Conservation (phyloP, 1,140 invertebrate genomes). For the Drosophila paulistorum region DNA sequence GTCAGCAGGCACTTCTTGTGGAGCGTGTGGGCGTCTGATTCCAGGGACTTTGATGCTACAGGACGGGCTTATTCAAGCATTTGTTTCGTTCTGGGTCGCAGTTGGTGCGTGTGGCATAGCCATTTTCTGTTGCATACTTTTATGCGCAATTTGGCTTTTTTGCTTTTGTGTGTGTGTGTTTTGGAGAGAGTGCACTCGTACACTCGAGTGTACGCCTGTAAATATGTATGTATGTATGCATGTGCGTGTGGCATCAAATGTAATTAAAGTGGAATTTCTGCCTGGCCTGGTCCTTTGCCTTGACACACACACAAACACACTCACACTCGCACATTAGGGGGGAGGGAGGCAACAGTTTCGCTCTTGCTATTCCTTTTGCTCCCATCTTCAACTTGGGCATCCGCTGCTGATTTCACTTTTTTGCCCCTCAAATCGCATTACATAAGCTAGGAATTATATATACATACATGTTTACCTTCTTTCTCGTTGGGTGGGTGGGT, state of each 20-base stretch:
- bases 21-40: not conserved
- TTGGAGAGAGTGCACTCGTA: not conserved
- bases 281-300: conserved; percentile 4
- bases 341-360: not conserved
- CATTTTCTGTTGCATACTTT: conserved; percentile 12
- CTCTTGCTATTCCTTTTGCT: not conserved
- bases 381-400: not conserved
- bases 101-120: conserved; percentile 8
- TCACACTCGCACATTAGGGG: too few species aligned
- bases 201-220: not conserved
- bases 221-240: not conserved
- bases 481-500: not conserved
- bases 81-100: not conserved
- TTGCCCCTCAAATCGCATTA: conserved; percentile 8
- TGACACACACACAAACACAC: conserved; percentile 4
- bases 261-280: conserved; percentile 7
- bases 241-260: conserved; percentile 1
- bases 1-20: not conserved
- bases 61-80: not conserved
- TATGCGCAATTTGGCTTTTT: conserved; percentile 6
- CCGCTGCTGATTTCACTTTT: conserved; percentile 9
- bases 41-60: not conserved
- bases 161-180: not conserved
- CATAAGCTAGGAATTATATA: conserved; percentile 8
- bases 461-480: not conserved